Evolutionary conservation across 2,113 vertebrate species (phyloP).

Genomic region (Aix galericulata): DNA sequence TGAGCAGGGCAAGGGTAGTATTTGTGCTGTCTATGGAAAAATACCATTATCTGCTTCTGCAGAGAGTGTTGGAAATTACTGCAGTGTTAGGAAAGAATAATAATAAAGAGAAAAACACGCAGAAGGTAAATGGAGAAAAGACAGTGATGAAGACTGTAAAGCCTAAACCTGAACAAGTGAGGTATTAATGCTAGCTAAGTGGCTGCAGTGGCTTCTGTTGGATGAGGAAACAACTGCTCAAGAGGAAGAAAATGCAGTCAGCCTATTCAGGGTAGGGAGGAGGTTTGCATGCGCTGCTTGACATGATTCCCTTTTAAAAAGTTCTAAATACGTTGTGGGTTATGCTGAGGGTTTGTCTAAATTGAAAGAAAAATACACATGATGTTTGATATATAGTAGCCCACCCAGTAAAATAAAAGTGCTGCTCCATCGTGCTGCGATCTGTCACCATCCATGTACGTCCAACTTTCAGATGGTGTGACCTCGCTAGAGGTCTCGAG

Average conservation of each 20-base stretch:
- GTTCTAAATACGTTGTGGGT: background rate
- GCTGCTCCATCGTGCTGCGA: background rate
- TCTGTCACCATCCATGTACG: background rate
- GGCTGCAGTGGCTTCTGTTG: background rate
- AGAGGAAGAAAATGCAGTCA: conserved; percentile 15
- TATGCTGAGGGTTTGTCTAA: background rate
- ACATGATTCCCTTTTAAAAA: background rate
- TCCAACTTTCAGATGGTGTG: background rate
- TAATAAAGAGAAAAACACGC: background rate
- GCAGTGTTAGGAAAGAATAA: background rate
- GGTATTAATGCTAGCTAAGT: background rate
- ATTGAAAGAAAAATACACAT: background rate
- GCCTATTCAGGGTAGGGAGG: background rate
- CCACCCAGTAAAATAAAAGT: background rate
- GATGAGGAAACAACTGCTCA: background rate
- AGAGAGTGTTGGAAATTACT: background rate
- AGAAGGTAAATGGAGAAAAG: background rate
- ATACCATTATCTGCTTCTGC: background rate
- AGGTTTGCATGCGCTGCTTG: background rate
- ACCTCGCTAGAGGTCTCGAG: background rate
- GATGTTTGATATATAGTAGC: background rate
- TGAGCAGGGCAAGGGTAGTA: background rate
- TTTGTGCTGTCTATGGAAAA: background rate
- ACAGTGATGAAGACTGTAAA: background rate
- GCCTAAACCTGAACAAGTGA: background rate